These are phyloP conservation scores for Spondyliosoma cantharus DNA, from an alignment of 2,797 vertebrate species.

Conservation along the genomic window DNA sequence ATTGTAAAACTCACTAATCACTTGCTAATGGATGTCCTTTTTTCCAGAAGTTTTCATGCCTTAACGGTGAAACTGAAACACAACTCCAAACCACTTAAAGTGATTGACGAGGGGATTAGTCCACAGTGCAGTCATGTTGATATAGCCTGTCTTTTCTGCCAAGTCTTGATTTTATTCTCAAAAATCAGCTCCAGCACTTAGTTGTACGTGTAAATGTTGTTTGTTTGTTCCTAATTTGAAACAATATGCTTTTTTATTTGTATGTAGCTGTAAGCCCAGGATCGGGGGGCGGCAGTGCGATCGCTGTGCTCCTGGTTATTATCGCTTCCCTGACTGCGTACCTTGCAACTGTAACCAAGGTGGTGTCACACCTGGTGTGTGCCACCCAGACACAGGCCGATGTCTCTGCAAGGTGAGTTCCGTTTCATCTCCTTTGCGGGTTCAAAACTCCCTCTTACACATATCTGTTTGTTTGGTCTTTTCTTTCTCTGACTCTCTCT, in stretches of 20 bases:
- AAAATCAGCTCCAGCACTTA: not conserved
- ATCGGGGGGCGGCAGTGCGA: conserved; percentile 90
- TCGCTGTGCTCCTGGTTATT: conserved; percentile 88
- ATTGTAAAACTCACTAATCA: not conserved
- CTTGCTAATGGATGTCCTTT: too few relatives aligned
- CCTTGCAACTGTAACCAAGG: conserved; percentile 86
- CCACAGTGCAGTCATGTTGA: conserved; percentile 2
- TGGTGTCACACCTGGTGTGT: conserved; percentile 86
- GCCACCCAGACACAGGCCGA: conserved; percentile 86
- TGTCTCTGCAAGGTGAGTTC: conserved; percentile 93
- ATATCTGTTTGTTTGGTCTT: not conserved
- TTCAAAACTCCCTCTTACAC: not conserved
- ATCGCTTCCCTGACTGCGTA: conserved; percentile 88
- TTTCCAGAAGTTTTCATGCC: too few relatives aligned
- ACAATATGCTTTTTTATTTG: conserved; percentile 34
- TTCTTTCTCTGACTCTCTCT: conserved; percentile 16
- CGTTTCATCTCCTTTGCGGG: not conserved
- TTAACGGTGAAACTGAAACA: conserved; percentile 20
- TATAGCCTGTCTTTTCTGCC: not conserved
- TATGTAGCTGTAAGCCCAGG: conserved; percentile 89
- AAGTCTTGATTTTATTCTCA: conserved; percentile 2
- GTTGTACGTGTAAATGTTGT: not conserved
- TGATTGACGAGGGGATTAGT: conserved; percentile 28
- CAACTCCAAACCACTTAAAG: conserved; percentile 11
- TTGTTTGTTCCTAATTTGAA: not conserved